Percentiles rank a stretch among this genome's conserved stretches.
Conservation (phyloP, 1,140 invertebrate genomes). For the Cherax destructor region DNA sequence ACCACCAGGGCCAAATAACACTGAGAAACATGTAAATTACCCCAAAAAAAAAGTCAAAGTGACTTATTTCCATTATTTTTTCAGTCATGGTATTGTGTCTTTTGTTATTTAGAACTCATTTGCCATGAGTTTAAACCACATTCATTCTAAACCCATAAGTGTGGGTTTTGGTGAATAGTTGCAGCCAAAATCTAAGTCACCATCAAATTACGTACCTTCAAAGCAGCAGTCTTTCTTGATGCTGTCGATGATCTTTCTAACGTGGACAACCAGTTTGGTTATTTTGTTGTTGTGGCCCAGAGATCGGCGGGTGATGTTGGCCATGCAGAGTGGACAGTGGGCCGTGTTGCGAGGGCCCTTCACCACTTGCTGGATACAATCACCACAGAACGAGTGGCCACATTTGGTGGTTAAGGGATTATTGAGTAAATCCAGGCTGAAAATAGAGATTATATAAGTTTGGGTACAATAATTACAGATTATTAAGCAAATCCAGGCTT, state of each 20-base stretch:
- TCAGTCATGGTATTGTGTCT: no score
- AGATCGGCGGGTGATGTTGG: constrained; percentile 28
- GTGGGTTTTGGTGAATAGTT: no score
- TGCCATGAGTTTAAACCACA: no score
- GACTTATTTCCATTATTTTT: no score
- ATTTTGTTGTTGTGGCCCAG: constrained; percentile 36
- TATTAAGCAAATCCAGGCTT: constrained; percentile 46
- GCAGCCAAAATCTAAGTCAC: no score
- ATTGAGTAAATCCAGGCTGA: constrained; percentile 51
- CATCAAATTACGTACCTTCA: constrained; percentile 35
- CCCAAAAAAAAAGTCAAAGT: no score
- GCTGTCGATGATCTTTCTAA: constrained; percentile 37
- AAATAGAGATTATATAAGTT: background rate
- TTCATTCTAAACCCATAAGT: no score
- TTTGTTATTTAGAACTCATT: no score
- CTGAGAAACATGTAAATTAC: no score
- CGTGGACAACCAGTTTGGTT: constrained; percentile 23
- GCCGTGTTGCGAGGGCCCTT: constrained; percentile 19
- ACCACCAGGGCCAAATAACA: no score
- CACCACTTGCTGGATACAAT: constrained; percentile 49
- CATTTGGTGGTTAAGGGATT: constrained; percentile 51
- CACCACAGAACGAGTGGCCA: constrained; percentile 49
- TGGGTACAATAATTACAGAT: background rate
- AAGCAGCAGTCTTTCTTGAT: constrained; percentile 60
- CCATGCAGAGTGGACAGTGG: constrained; percentile 54